Evolutionary conservation across 2,797 vertebrate species (phyloP).

Genomic region (Propithecus deckenii): DNA sequence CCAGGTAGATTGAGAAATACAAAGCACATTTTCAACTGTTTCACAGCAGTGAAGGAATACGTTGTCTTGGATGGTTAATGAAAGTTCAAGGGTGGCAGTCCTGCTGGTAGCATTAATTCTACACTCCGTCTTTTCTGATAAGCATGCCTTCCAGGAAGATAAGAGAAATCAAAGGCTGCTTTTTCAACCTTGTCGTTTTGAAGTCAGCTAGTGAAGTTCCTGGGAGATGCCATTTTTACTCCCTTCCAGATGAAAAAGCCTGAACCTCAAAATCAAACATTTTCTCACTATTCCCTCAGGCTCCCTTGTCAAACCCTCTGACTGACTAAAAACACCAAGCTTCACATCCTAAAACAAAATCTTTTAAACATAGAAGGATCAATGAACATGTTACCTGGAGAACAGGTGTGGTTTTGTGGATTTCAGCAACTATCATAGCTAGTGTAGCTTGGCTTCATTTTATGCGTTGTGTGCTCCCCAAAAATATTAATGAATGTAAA

Average conservation of each 20-base stretch:
- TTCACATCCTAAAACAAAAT: constrained; percentile 40
- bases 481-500: background rate
- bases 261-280: constrained; percentile 52
- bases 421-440: background rate
- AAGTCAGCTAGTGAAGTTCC: background rate
- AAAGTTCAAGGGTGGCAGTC: background rate
- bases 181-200: constrained; percentile 24
- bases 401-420: background rate
- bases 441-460: background rate
- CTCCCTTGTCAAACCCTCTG: constrained; percentile 35
- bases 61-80: background rate
- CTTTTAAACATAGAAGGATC: constrained; percentile 20
- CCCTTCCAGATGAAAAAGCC: background rate
- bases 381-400: background rate
- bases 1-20: background rate
- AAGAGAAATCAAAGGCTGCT: constrained; percentile 55
- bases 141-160: constrained; percentile 40
- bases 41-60: background rate
- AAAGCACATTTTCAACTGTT: background rate
- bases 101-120: background rate
- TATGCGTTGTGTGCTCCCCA: background rate
- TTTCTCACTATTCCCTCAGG: background rate
- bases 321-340: background rate
- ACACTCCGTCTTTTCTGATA: constrained; percentile 48
- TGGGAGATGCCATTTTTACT: constrained; percentile 48